These are phyloP conservation scores for Diglossa cyanea DNA, from an alignment of 2,797 vertebrate genomes.

Conservation along the genomic window DNA sequence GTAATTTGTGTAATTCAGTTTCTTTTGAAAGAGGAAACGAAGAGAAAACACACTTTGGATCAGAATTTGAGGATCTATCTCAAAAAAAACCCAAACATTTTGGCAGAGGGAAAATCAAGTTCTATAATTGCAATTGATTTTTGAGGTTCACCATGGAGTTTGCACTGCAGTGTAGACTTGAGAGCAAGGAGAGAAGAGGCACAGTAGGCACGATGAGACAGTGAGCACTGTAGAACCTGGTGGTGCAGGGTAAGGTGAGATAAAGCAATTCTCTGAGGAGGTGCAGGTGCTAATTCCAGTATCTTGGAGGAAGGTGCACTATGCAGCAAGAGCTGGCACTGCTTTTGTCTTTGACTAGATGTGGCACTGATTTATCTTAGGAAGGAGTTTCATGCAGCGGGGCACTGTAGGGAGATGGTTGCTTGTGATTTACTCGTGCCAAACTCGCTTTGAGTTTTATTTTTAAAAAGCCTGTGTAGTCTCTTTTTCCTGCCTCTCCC, in stretches of 20 bases:
- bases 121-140: neutral
- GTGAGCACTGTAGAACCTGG: neutral
- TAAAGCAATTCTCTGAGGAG: neutral
- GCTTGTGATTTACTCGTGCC: conserved; percentile 40
- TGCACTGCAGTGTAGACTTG: neutral
- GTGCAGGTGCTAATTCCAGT: neutral
- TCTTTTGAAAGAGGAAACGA: neutral
- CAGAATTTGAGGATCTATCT: neutral
- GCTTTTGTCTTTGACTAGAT: neutral
- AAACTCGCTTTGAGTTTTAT: conserved; percentile 10
- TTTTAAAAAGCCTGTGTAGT: conserved; percentile 34
- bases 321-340: neutral
- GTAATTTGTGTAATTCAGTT: neutral
- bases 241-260: neutral
- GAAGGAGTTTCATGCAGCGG: neutral
- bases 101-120: neutral
- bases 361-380: conserved; percentile 27
- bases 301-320: neutral
- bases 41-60: neutral
- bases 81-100: neutral
- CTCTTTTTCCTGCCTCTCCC: neutral
- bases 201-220: neutral
- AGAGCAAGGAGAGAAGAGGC: neutral
- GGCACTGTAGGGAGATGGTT: neutral
- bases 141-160: neutral